Evolutionary conservation across 2,797 vertebrate species (phyloP), one percentile per base, ranked within the genome.

Genomic region (Peromyscus nudipes): DNA sequence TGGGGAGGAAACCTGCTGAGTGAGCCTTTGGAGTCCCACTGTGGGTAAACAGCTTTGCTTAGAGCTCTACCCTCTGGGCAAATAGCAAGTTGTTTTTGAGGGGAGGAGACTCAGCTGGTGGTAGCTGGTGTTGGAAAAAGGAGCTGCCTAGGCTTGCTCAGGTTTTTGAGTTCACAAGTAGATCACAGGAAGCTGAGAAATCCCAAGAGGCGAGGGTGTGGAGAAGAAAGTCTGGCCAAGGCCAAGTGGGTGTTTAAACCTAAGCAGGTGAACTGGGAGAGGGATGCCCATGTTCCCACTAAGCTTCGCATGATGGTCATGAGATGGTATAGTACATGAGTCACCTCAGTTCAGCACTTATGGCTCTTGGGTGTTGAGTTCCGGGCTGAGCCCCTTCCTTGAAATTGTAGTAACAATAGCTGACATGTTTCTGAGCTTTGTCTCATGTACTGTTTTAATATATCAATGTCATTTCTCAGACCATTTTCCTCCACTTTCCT

Each of bases 1-100:
- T 0, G 4, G 64, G 77, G 60, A 85, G 64, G 92, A 95, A 97
- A 96, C 69, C 81, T 97, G 97, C 96, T 97, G 96, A 98, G 88
- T 77, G 5, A 91, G 83, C 19, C 88, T 96, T 93, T 88, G 60
- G 80, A 89, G 88, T 57, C 71, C 91, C 60, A 84, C 82, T 75
- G 6, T 4, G 65, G 64, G 87, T 86, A 94, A 96, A 94, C 82
- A 96, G 95, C 75, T 96, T 89, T 93, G 40, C 89, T 95, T 65
- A 40, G 93, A 82, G 60, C 62, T 92, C 88, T 94, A 21, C 75
- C 77, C 62, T 52, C 77, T 49, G 57, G 69, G 81, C 55, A 92
- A 86, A 94, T 64, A 95, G 84, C 29, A 57, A 79, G 85, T n/a
- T 94, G 75, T 69, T 94, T 96, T 77, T 43, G 77, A 76, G 55